Percentiles rank a stretch among this genome's conserved stretches.
Conservation (phyloP, 2,888 invertebrate species). For the Eupithecia centaureata region DNA sequence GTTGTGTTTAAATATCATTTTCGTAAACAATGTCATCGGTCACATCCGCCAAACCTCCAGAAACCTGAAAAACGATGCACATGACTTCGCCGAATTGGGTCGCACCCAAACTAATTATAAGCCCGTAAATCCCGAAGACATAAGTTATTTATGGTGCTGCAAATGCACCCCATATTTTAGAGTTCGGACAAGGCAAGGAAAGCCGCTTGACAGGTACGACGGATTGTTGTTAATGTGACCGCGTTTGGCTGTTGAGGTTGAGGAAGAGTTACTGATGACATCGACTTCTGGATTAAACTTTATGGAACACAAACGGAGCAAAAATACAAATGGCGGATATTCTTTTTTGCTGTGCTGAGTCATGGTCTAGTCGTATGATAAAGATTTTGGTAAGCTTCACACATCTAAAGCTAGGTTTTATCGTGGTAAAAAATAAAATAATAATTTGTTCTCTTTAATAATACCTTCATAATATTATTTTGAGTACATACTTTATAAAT, state of each 20-base stretch:
- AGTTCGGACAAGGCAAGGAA: conserved; percentile 53
- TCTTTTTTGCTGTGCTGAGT: not conserved
- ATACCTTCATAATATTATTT: too few species aligned
- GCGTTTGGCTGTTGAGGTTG: conserved; percentile 28
- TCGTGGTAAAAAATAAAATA: too few species aligned
- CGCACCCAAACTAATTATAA: conserved; percentile 70
- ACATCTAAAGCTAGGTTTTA: not conserved
- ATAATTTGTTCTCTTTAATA: too few species aligned
- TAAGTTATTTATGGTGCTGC: conserved; percentile 52
- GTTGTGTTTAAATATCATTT: not conserved
- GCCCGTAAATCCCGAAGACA: conserved; percentile 59
- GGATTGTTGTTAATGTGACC: conserved; percentile 45
- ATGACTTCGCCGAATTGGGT: conserved; percentile 57
- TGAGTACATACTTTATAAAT: not conserved
- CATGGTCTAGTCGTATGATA: not conserved
- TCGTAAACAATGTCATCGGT: not conserved
- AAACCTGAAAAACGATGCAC: conserved; percentile 20
- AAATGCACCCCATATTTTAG: conserved; percentile 52
- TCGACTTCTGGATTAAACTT: not conserved
- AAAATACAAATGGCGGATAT: not conserved
- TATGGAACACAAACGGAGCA: not conserved
- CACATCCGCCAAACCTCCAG: not conserved
- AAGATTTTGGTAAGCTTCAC: not conserved
- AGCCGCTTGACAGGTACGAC: conserved; percentile 46
- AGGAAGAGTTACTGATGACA: conserved; percentile 32